These are phyloP conservation scores for Bellardia bayeri DNA, from an alignment of 2,888 invertebrate species.

Conservation along the genomic window DNA sequence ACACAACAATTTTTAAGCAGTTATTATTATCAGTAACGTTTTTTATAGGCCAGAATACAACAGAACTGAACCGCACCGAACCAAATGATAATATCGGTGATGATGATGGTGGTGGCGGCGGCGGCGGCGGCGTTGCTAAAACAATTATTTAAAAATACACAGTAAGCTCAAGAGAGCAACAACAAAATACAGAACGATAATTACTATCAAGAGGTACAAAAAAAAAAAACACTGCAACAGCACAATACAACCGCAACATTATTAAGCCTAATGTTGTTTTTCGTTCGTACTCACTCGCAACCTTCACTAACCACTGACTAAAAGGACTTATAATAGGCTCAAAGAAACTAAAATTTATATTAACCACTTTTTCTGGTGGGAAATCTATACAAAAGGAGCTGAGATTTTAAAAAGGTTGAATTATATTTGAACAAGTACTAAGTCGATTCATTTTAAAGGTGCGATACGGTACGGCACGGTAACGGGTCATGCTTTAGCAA, in stretches of 20 bases:
- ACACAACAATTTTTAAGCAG: slow-evolving; percentile 55
- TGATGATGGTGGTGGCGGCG: slow-evolving; percentile 30
- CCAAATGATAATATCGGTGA: slow-evolving; percentile 48
- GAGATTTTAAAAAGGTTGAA: too few relatives aligned
- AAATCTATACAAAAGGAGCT: too few relatives aligned
- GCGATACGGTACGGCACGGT: too few relatives aligned
- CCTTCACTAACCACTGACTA: slow-evolving; percentile 48
- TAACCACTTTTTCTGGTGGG: slow-evolving; percentile 37
- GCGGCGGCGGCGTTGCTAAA: slow-evolving; percentile 59
- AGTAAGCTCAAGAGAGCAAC: slow-evolving; percentile 49
- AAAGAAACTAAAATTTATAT: slow-evolving; percentile 24
- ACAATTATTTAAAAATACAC: slow-evolving; percentile 66
- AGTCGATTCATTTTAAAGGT: too few relatives aligned
- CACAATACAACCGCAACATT: slow-evolving; percentile 61
- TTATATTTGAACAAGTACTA: too few relatives aligned
- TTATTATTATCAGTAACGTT: slow-evolving; percentile 57
- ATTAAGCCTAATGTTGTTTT: slow-evolving; percentile 63
- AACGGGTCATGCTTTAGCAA: too few relatives aligned
- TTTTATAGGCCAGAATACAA: slow-evolving; percentile 51
- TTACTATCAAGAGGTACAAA: slow-evolving; percentile 63
- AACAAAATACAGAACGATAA: slow-evolving; percentile 58
- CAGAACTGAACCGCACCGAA: slow-evolving; percentile 40
- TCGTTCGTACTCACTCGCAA: slow-evolving; percentile 43
- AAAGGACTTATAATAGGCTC: slow-evolving; percentile 60
- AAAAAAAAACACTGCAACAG: slow-evolving; percentile 27